Percentiles rank a stretch among this genome's conserved stretches.
These are phyloP conservation scores for Acropternis orthonyx DNA, from an alignment of 2,797 vertebrate species.

Conservation along the genomic window DNA sequence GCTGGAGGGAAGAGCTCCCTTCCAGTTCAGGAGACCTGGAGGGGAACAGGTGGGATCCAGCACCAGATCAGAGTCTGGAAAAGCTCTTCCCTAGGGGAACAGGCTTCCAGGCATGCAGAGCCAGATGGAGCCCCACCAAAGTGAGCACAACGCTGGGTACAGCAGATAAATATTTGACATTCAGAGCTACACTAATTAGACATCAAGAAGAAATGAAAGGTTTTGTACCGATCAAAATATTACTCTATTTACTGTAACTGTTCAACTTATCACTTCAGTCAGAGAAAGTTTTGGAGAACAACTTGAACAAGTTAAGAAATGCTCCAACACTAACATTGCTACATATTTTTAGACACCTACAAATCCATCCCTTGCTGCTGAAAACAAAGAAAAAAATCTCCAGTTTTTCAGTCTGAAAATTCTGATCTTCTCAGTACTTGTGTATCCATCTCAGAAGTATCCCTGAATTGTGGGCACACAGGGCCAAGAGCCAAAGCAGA, in stretches of 20 bases:
- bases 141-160: background rate
- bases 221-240: conserved; percentile 53
- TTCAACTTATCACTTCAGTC: background rate
- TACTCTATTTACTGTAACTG: conserved; percentile 45
- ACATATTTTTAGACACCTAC: background rate
- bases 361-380: background rate
- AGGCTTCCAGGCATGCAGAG: background rate
- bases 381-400: background rate
- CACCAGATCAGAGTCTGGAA: background rate
- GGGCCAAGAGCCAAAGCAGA: background rate
- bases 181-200: conserved; percentile 6
- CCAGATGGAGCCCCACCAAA: conserved; percentile 50
- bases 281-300: conserved; percentile 20
- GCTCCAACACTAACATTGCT: background rate
- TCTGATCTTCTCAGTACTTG: background rate
- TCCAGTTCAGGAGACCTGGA: background rate
- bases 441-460: background rate
- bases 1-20: background rate
- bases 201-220: conserved; percentile 19
- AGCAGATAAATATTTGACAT: conserved; percentile 55
- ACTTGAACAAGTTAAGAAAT: background rate
- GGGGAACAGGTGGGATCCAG: background rate
- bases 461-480: background rate
- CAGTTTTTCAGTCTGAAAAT: background rate
- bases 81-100: background rate